These are phyloP conservation scores for Melopsittacus undulatus DNA, from an alignment of 2,797 vertebrate species.

Conservation along the genomic window DNA sequence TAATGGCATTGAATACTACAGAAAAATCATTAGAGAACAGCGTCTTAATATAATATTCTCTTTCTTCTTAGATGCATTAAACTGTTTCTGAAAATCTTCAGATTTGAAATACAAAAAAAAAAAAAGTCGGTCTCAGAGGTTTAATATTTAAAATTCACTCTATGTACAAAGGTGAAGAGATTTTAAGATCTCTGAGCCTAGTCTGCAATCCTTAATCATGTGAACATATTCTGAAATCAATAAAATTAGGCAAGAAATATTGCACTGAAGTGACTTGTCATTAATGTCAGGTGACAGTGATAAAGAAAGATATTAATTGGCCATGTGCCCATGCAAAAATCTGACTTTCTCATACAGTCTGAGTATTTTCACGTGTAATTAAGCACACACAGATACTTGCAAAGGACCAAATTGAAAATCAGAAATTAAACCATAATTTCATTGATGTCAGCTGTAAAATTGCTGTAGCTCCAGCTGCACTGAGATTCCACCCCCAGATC, in stretches of 20 bases:
- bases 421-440: not conserved
- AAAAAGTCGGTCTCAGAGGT: not conserved
- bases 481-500: not conserved
- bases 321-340: not conserved
- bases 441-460: not conserved
- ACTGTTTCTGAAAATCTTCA: not conserved
- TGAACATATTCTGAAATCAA: not conserved
- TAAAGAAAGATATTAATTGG: not conserved
- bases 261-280: not conserved
- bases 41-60: not conserved
- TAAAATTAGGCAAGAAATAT: conserved; percentile 6
- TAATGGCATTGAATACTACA: not conserved
- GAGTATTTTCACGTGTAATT: conserved; percentile 1
- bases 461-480: not conserved
- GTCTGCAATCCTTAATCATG: not conserved
- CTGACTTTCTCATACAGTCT: not conserved
- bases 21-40: not conserved
- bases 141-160: not conserved
- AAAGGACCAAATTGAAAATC: not conserved
- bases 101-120: not conserved
- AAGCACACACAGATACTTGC: not conserved
- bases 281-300: not conserved
- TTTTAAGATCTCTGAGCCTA: not conserved
- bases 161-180: not conserved
- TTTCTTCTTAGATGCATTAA: conserved; percentile 9